Evolutionary conservation across 2,113 vertebrate species (phyloP).

Genomic region (Zosterops pallidus): DNA sequence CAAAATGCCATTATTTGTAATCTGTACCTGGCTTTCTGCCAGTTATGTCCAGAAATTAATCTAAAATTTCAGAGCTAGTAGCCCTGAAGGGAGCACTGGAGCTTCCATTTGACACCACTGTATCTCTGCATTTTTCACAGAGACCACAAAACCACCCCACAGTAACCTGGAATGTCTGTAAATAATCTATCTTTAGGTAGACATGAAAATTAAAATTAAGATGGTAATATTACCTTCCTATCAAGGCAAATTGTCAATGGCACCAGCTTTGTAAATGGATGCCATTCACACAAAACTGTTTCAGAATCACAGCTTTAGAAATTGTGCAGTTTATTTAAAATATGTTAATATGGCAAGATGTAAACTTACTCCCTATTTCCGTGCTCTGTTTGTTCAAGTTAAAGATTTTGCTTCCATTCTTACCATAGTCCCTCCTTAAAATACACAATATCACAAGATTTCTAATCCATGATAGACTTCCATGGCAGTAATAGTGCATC

Average conservation of each 20-base stretch:
- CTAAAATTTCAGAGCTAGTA: neutral
- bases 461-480: neutral
- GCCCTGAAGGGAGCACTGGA: neutral
- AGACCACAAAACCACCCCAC: neutral
- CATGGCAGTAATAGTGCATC: neutral
- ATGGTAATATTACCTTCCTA: neutral
- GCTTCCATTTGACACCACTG: neutral
- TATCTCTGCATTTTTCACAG: neutral
- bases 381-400: neutral
- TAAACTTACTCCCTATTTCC: neutral
- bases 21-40: neutral
- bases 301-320: neutral
- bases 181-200: neutral
- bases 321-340: neutral
- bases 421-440: neutral
- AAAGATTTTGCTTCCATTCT: neutral
- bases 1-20: neutral
- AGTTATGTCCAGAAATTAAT: neutral
- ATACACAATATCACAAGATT: neutral
- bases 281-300: neutral
- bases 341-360: neutral
- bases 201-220: neutral
- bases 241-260: neutral
- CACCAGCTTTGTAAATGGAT: neutral
- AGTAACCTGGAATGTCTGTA: neutral